Conservation (phyloP, 2,888 invertebrate species). For the Zaprionus lineosus region DNA sequence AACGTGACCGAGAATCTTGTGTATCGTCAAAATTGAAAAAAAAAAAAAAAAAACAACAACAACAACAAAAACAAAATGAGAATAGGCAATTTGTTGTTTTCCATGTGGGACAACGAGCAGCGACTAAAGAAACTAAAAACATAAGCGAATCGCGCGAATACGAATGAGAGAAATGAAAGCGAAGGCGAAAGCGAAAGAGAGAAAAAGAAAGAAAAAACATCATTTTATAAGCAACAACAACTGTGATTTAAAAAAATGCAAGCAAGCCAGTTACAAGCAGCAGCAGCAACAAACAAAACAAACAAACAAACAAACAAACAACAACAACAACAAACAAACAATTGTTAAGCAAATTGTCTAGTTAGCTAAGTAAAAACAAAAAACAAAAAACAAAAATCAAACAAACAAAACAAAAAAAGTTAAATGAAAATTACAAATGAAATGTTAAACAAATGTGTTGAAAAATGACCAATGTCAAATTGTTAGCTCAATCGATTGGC, state of each 20-base stretch:
- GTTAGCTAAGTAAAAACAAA: slow-evolving; percentile 67
- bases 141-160: slow-evolving; percentile 7
- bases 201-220: slow-evolving; percentile 42
- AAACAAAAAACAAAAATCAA: slow-evolving; percentile 23
- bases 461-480: slow-evolving; percentile 64
- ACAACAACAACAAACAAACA: slow-evolving; percentile 45
- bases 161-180: background rate
- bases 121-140: slow-evolving; percentile 17
- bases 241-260: slow-evolving; percentile 66
- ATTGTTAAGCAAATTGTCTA: slow-evolving; percentile 76
- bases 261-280: slow-evolving; percentile 56
- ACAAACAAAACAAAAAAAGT: slow-evolving; percentile 29
- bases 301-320: slow-evolving; percentile 22
- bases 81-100: slow-evolving; percentile 43
- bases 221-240: slow-evolving; percentile 77
- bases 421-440: slow-evolving; percentile 10
- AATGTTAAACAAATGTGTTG: slow-evolving; percentile 12
- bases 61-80: slow-evolving; percentile 21
- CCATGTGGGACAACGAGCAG: slow-evolving; percentile 32
- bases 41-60: slow-evolving; percentile 3
- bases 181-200: slow-evolving; percentile 21
- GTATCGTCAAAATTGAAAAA: too few relatives aligned
- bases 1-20: too few relatives aligned
- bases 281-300: slow-evolving; percentile 36
- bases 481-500: slow-evolving; percentile 65